Base-by-base conservation (phyloP, 2,888 invertebrate species). In the Hemaris fuciformis region DNA sequence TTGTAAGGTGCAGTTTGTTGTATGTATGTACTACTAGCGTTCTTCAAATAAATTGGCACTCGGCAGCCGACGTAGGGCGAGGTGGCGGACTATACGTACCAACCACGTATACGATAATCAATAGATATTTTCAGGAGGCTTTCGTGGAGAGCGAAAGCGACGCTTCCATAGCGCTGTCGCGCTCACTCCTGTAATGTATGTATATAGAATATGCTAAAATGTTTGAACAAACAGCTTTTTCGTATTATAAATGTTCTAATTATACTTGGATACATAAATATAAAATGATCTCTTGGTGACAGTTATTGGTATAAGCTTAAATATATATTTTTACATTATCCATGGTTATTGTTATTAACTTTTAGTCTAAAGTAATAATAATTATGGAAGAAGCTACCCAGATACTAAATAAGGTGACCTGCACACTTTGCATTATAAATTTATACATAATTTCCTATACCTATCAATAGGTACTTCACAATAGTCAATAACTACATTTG, bases 101-200 rank as follows among this genome's bases (percentile, higher is more conserved):
- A 76, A 87, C 87, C 82, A 85, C 81, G 81, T 90, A 85, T 91
- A 91, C 89, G 84, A 88, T 91, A 92, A 92, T 92, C 91, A 91
- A 92, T 92, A 91, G 87, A 91, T 91, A 91, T 92, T 92, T 92
- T 91, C 91, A 91, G 91, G 88, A 91, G 91, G 91, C 91, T 90
- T 90, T 91, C 89, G 89, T 83, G 81, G 82, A 79, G 88, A 75
- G 85, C 71, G 87, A 84, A 73, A 74, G 85, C 73, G 85, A 85
- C 75, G 78, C 72, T 71, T 65, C 67, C 65, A 83, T 85, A 82
- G 70, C 69, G 77, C 80, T 70, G 62, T 88, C 90, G 88, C 90
- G 70, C 82, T 91, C 88, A 70, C 62, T 73, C 83, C 72, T 80
- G 84, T 88, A 88, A 89, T 88, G 87, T 88, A 89, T 88, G 87